Evolutionary conservation across 2,113 vertebrate genomes (phyloP), one percentile per base, ranked within the genome.

Genomic region (Podarcis cretensis): DNA sequence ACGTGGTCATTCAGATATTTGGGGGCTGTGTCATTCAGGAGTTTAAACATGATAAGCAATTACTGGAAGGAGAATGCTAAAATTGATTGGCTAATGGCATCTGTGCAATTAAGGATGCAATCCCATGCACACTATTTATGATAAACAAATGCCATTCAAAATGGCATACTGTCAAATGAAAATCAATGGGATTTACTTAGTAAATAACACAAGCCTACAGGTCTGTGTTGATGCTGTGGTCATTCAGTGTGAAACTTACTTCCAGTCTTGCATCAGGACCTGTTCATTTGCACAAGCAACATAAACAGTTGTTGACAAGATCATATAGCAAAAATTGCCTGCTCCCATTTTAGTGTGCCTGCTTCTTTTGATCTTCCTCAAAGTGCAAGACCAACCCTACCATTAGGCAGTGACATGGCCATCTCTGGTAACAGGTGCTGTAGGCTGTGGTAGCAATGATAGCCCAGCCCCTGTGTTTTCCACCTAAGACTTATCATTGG

Each of bases 81-180:
- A 81, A 87, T 73, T 25, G 37, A 63, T 59, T 71, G 65, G 14
- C 86, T 71, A 40, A 63, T 37, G 65, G 43, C n/a, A 57, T 74
- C 48, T 37, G 48, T 37, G 66, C 78, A 87, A 80, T 87, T 87
- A 87, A 35, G n/a, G 77, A 35, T 57, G 66, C 59, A 87, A 87
- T 80, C 37, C 77, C n/a, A 81, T 73, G 68, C 43, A 59, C 43
- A 40, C 59, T 87, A 54, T 79, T 87, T 71, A 87, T 59, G 54
- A 73, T 30, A 68, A 73, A 48, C 25, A 87, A 87, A 87, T 81
- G 86, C 65, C 78, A 81, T 87, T 30, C n/a, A 80, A 81, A 81
- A 87, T 87, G 77, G 78, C 86, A 81, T 81, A 23, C 23, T 32
- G 6, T 87, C 78, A 87, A 87, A 87, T 73, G 78, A 66, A 87